Percentiles rank a stretch among this genome's conserved stretches.
Evolutionary conservation across 2,888 invertebrate genomes (phyloP).

Genomic region (Tenthredo livida): DNA sequence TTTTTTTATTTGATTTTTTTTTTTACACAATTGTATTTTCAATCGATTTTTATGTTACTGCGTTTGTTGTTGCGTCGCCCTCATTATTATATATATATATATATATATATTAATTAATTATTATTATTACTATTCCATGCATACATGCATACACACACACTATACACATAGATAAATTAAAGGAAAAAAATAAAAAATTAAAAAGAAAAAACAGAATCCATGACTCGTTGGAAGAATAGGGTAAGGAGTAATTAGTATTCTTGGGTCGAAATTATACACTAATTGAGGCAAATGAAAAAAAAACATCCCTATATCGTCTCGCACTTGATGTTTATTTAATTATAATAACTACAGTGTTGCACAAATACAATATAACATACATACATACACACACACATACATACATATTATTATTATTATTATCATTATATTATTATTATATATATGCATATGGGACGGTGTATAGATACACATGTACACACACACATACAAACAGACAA

Average conservation of each 20-base stretch:
- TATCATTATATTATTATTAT: not conserved
- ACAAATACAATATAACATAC: slow-evolving; percentile 18
- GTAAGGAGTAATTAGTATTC: not conserved
- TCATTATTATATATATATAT: slow-evolving; percentile 3
- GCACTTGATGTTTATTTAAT: slow-evolving; percentile 22
- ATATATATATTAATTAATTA: not conserved
- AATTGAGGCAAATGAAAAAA: not conserved
- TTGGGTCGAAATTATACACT: not conserved
- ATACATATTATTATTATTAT: not conserved
- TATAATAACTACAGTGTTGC: slow-evolving; percentile 24
- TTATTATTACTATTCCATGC: not conserved
- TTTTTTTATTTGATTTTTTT: no score
- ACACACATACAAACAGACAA: slow-evolving; percentile 52
- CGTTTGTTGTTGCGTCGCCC: not conserved
- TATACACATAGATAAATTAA: not conserved
- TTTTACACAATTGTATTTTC: not conserved
- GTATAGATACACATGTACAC: not conserved
- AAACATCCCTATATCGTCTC: not conserved
- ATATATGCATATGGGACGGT: not conserved
- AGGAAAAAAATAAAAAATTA: no score
- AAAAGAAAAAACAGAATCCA: not conserved
- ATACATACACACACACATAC: not conserved
- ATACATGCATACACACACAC: not conserved
- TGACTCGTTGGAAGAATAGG: not conserved
- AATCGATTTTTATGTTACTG: slow-evolving; percentile 2